Evolutionary conservation across 2,113 vertebrate species (phyloP), one percentile per base, ranked within the genome.

Genomic region (Corythoichthys intestinalis): DNA sequence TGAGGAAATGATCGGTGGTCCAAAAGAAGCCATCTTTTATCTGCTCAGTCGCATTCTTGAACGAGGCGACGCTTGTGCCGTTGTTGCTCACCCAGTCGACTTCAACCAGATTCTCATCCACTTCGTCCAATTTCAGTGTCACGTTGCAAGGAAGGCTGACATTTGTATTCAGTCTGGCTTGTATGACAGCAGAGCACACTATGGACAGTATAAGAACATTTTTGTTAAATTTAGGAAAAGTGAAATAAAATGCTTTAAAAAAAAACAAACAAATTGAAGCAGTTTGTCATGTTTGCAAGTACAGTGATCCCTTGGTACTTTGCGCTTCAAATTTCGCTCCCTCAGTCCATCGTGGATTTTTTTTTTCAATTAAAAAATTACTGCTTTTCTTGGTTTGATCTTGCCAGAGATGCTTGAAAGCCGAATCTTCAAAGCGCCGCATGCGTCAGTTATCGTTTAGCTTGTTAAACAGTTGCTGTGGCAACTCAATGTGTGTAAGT

Each of bases 11-110:
- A 1, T 58, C 44, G 1, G 28, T 15, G 35, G 83, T 68, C 86
- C 90, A 83, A 71, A 80, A 81, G 79, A 87, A 87, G 59, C 88
- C 86, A 0, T 74, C 62, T 44, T 81, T 66, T 61, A 85, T 79
- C 14, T 72, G 53, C 13, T 49, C 15, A 6, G 6, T 10, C 5
- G 54, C 65, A 6, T 76, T 41, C 50, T 44, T 52, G 11, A 78
- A 85, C 0, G 71, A 85, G 44, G 90, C 90, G 2, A 91, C 38
- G 5, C 59, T 68, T 6, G 81, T 81, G 64, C 73, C 76, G 0
- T 88, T 77, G 0, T 88, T 77, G 37, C 64, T 77, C 4, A 65
- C 71, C 92, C 92, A 93, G 73, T 41, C 74, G 70, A 80, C 83
- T 10, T 44, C 9, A 2, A 93, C 17, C n/a, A 83, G 73, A 53